Base-by-base conservation (phyloP, 2,888 invertebrate genomes). In the Thyatira batis region DNA sequence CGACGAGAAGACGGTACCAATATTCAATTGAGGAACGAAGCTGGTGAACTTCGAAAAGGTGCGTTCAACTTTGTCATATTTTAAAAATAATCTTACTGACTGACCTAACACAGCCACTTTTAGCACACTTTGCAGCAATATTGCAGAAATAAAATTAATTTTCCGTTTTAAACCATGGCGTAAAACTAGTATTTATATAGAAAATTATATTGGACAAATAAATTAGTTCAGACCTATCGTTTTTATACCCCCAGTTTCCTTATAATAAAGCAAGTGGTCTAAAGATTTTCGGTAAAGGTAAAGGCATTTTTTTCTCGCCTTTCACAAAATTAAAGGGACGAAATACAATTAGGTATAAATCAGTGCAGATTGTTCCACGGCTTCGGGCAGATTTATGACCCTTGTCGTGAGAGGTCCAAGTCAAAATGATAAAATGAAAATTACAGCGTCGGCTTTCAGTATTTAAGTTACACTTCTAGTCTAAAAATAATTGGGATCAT, bases 1-100 rank as follows among this genome's bases (percentile, higher is more conserved):
- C 84, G 93, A 49, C 80, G 94, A 59, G 94, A 94, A 71, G 94
- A 94, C 60, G 94, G 93, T n/a, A 82, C 87, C 5, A 90, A 92
- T 56, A 93, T 94, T 65, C 87, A 92, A 65, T 74, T 93, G 55
- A 87, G 93, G 62, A 90, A 91, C 58, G 84, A 85, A 52, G 76
- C 77, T 2, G 90, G 92, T 0, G 89, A 90, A 52, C 75, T 89
- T 39, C 76, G 80, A 11, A 92, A 92, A 87, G 92, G 92, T 90
- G 69, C 65, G 20, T 45, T 27, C 23, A n/a, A 27, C 23, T 10
- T 25, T 17, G 6, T 45, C n/a, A 21, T 17, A 11, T 20, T 4
- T n/a, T 45, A 11, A 45, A 45, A 10, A 2, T 30, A 10, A 10
- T 11, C 8, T 1, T 3, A 11, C 1, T 2, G 10, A 30, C 8